Base-by-base conservation (phyloP, 2,113 vertebrate genomes). In the Brachyistius frenatus region DNA sequence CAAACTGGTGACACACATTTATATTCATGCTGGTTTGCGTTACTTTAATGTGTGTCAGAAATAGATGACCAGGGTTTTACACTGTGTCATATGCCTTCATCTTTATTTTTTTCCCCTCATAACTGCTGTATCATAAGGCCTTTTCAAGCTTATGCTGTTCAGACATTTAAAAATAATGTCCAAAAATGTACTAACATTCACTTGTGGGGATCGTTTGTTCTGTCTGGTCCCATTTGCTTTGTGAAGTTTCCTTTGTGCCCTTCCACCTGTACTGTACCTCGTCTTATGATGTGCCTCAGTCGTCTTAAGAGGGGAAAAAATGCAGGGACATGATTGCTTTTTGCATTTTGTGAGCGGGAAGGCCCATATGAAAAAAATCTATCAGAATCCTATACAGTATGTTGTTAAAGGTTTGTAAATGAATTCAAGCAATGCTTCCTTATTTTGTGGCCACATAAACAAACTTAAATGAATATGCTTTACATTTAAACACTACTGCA, bases 271-370 rank as follows among this genome's bases (percentile, higher is more conserved):
- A n/a, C 9, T 80, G 16, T 68, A 41, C 3, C 9, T 56, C 46
- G 23, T 73, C 33, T 72, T 33, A 79, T 66, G 32, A 81, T 77
- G 84, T 88, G 88, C 86, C 86, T 90, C 77, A 30, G 10, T 79
- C 30, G 10, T 75, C 49, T 54, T 54, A 52, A 53, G 47, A 66
- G 9, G 0, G 53, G 4, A 52, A 56, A 66, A 69, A 71, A 80
- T 50, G 47, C 36, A 16, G 58, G 37, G 65, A 73, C 10, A 31
- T n/a, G 33, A 36, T 47, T 52, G 7, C 30, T 7, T 50, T 63
- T 46, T 57, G 30, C 60, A 81, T 73, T 68, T 71, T 71, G 61
- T 84, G 61, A 32, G 16, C 32, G 56, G n/a, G 31, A 76, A 74
- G 37, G 35, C 13, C 70, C 41, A 65, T 32, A n/a, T 71, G 37